These are phyloP conservation scores for Tragelaphus oryx DNA, from an alignment of 2,797 vertebrate species.

Conservation along the genomic window DNA sequence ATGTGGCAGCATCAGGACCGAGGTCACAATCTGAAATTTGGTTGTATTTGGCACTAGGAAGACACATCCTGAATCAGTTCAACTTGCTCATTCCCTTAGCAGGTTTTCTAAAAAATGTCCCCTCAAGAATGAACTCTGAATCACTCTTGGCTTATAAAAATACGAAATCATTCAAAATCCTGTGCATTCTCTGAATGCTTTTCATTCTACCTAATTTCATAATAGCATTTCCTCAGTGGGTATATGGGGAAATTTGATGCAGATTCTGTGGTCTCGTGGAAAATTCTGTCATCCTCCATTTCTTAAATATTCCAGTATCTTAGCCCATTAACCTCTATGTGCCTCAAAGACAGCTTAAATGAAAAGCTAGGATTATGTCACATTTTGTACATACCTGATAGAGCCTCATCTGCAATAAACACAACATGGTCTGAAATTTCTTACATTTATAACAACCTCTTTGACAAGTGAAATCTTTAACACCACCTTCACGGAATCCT, in stretches of 20 bases:
- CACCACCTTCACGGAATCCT: neutral
- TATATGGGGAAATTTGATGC: neutral
- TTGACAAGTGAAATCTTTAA: conserved; percentile 41
- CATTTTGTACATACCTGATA: conserved; percentile 2
- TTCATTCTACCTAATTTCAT: conserved; percentile 28
- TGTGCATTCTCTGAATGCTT: conserved; percentile 11
- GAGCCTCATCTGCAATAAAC: neutral
- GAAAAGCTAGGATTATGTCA: conserved; percentile 13
- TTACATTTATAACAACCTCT: neutral
- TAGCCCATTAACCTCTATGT: conserved; percentile 10
- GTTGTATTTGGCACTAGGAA: neutral
- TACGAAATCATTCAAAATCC: conserved; percentile 32
- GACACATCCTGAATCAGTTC: conserved; percentile 31
- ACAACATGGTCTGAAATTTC: neutral
- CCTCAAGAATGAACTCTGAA: neutral
- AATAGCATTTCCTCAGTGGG: conserved; percentile 1
- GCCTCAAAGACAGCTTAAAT: neutral
- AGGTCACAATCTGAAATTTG: neutral
- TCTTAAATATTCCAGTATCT: conserved; percentile 33
- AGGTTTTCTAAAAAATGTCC: neutral
- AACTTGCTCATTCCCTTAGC: conserved; percentile 31
- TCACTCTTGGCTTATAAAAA: conserved; percentile 17
- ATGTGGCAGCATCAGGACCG: neutral
- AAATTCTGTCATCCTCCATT: neutral
- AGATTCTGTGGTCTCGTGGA: neutral